Evolutionary conservation across 2,113 vertebrate species (phyloP), one percentile per base, ranked within the genome.

Genomic region (Struthio camelus): DNA sequence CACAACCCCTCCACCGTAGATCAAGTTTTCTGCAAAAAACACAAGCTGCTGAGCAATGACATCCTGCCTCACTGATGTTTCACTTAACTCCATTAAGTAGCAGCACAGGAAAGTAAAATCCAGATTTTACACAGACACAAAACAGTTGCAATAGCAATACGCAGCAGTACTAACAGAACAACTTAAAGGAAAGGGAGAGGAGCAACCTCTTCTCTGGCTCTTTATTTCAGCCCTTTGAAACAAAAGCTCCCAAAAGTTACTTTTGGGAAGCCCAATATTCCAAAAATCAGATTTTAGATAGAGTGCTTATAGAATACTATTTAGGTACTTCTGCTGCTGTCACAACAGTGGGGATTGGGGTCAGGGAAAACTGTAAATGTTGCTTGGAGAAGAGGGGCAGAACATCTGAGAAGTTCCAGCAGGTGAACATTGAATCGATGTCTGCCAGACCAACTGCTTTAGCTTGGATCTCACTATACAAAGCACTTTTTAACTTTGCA

Each of bases 31-130:
- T 56, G 67, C 14, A 10, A 11, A 44, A 24, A 71, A 46, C 18
- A 65, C 1, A 2, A 65, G 32, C 1, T 2, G 32, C 4, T 4
- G 0, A 6, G 46, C 40, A 84, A 30, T 1, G 3, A 19, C 14
- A 14, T 1, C 2, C 2, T 7, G 8, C 66, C 40, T 48, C 22
- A 25, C 6, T 54, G 32, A 18, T 30, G 53, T 36, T 44, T 58
- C 12, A 6, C 2, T 0, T 4, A n/a, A 34, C 50, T 71, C 42
- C 72, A 36, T 70, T 5, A 38, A 0, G 2, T 2, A 65, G 51
- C 18, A 66, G 51, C 44, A 19, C 1, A 7, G 75, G 48, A 56
- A 44, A 30, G 48, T 42, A n/a, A 40, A 28, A 65, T 20, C 27
- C 19, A 7, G 18, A 23, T 25, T 53, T 44, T 30, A 6, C 1